Percentiles rank a stretch among this genome's conserved stretches.
Conservation (phyloP, 2,113 vertebrate species). For the Tautogolabrus adspersus region DNA sequence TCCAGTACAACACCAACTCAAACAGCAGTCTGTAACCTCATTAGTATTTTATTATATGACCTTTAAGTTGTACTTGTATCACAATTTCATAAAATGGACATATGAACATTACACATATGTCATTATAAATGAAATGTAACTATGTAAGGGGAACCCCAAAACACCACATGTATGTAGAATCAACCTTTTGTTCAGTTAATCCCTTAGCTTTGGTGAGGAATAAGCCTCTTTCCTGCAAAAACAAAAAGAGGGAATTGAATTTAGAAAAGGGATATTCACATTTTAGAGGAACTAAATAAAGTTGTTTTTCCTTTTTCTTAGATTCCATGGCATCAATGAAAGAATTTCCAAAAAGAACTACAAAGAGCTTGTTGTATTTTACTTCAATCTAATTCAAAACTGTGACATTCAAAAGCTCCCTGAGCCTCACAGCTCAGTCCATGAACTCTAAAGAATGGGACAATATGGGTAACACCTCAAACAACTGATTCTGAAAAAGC, state of each 20-base stretch:
- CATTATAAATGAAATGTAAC: no score
- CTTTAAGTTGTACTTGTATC: no score
- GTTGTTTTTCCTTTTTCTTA: constrained; percentile 15
- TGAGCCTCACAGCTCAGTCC: constrained; percentile 77
- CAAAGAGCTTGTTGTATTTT: constrained; percentile 87
- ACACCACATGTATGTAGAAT: not conserved
- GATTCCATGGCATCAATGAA: constrained; percentile 94
- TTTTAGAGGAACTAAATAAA: not conserved
- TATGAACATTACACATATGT: no score
- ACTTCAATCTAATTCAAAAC: constrained; percentile 92
- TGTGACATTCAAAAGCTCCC: constrained; percentile 84
- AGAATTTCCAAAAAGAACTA: constrained; percentile 90
- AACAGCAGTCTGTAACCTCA: no score
- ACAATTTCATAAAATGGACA: no score
- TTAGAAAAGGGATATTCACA: not conserved
- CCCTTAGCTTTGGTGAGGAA: not conserved
- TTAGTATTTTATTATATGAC: no score
- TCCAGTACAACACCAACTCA: no score
- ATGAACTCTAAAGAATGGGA: constrained; percentile 84
- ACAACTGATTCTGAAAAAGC: not conserved
- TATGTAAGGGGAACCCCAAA: no score
- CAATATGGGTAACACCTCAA: not conserved
- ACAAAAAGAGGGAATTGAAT: not conserved
- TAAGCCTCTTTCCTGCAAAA: not conserved
- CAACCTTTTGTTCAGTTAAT: not conserved